phyloP scores from a whole-genome alignment of 2,113 vertebrate species.

The Dipodomys merriami region DNA sequence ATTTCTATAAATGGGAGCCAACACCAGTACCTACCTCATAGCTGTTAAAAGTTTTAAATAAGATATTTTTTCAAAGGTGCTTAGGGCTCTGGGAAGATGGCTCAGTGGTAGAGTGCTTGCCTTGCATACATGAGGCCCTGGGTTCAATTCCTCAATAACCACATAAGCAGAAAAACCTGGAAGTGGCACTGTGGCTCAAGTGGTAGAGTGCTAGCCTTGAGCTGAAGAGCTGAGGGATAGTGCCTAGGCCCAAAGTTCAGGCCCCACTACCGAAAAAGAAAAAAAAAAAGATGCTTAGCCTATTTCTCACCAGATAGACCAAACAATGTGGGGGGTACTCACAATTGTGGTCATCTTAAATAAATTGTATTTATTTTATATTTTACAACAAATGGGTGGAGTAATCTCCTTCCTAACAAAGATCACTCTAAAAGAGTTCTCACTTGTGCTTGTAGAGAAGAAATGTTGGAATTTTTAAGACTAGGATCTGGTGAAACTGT shows the following conservation, averaged over 20 bases:
- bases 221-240: too few relatives aligned
- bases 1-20: not conserved
- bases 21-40: not conserved
- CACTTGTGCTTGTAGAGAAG: not conserved
- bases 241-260: too few relatives aligned
- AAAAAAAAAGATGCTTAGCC: not conserved
- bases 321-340: not conserved
- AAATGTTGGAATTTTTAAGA: not conserved
- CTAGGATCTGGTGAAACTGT: not conserved
- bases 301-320: not conserved
- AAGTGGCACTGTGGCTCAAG: too few relatives aligned
- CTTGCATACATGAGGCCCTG: too few relatives aligned
- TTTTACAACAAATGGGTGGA: not conserved
- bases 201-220: too few relatives aligned
- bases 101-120: too few relatives aligned
- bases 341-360: not conserved
- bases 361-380: slow-evolving; percentile 1
- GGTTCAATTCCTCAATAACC: too few relatives aligned
- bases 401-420: not conserved
- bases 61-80: not conserved
- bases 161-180: too few relatives aligned
- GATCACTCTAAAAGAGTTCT: not conserved
- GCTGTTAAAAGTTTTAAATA: not conserved
- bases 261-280: too few relatives aligned
- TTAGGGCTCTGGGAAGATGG: too few relatives aligned